Conservation (phyloP, 2,113 vertebrate species). For the Orientallactaga bullata region DNA sequence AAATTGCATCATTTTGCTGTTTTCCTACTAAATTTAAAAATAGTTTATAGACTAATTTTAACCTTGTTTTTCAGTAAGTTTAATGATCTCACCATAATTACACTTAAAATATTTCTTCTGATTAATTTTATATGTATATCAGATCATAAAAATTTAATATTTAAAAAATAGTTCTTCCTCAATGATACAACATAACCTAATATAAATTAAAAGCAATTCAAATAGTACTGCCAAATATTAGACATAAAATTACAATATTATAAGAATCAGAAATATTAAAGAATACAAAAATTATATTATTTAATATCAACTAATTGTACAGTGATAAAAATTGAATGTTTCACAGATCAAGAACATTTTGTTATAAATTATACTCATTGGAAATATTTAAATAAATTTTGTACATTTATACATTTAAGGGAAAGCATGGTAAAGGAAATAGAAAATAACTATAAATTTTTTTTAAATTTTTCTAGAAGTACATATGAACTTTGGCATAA, state of each 20-base stretch:
- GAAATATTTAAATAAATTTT: not conserved
- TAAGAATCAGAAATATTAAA: not conserved
- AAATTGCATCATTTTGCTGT: too few species aligned
- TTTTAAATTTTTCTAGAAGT: not conserved
- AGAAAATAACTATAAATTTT: not conserved
- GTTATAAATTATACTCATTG: not conserved
- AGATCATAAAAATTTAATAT: not conserved
- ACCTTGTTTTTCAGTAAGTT: not conserved
- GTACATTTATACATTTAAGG: not conserved
- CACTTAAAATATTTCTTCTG: not conserved
- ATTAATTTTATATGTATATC: not conserved
- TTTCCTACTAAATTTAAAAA: not conserved
- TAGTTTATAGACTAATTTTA: not conserved
- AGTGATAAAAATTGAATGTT: not conserved
- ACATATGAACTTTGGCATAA: not conserved
- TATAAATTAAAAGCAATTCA: not conserved
- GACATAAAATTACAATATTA: too few species aligned
- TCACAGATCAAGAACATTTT: not conserved
- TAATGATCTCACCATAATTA: not conserved
- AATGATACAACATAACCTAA: not conserved
- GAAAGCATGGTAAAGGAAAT: not conserved
- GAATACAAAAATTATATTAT: not conserved
- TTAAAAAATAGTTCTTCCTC: not conserved
- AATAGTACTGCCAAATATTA: not conserved
- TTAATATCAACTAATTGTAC: not conserved